phyloP scores from a whole-genome alignment of 2,113 vertebrate genomes.

The Apodemus speciosus region DNA sequence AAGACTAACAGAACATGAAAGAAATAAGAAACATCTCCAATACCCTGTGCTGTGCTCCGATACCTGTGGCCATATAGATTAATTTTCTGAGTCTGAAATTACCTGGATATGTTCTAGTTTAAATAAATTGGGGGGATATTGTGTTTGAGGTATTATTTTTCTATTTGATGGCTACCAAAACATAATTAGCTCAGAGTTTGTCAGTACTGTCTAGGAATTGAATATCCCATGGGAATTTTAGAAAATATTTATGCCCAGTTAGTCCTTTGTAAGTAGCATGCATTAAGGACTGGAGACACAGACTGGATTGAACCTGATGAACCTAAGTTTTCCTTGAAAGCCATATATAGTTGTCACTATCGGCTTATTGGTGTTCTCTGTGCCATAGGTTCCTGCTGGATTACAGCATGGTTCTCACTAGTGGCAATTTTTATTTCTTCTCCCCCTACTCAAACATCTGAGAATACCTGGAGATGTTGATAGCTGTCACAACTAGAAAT shows the following conservation, averaged over 20 bases:
- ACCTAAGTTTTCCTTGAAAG: neutral
- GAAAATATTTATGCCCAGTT: neutral
- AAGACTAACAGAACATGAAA: neutral
- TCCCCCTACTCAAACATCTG: neutral
- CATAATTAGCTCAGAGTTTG: neutral
- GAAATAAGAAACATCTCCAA: neutral
- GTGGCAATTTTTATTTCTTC: neutral
- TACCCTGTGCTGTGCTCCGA: neutral
- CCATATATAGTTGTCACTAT: no score
- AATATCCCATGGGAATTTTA: neutral
- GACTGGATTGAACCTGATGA: neutral
- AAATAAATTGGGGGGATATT: conserved; percentile 53
- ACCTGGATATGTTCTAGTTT: conserved; percentile 44
- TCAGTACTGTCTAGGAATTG: neutral
- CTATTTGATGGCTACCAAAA: neutral
- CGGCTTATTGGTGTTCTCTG: neutral
- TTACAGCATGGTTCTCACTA: neutral
- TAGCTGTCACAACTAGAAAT: neutral
- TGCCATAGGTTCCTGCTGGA: neutral
- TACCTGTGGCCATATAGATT: neutral
- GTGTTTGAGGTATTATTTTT: neutral
- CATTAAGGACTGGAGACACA: neutral
- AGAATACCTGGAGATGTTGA: neutral
- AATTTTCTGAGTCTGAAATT: conserved; percentile 31
- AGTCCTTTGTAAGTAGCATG: neutral